Evolutionary conservation across 1,140 invertebrate species (phyloP).

Genomic region (Heliconius melpomene): DNA sequence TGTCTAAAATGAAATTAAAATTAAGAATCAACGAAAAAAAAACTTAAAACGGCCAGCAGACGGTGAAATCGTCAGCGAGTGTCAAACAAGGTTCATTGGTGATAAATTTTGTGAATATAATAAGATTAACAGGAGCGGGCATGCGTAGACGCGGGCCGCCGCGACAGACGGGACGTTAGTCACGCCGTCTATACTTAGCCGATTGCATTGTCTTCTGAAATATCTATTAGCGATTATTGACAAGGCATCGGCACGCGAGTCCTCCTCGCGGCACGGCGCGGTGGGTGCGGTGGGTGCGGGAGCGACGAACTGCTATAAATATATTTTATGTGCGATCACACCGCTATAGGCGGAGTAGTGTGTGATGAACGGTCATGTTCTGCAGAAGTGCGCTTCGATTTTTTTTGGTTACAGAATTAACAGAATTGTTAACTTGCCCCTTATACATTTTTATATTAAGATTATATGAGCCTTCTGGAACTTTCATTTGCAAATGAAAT

Average conservation of each 20-base stretch:
- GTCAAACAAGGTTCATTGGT: slow-evolving; percentile 67
- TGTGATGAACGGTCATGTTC: slow-evolving; percentile 48
- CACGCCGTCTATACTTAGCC: slow-evolving; percentile 75
- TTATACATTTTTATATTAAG: neutral
- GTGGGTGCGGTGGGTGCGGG: slow-evolving; percentile 76
- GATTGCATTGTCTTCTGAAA: slow-evolving; percentile 80
- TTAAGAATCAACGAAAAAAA: neutral
- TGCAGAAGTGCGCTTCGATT: slow-evolving; percentile 18
- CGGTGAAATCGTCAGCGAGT: slow-evolving; percentile 39
- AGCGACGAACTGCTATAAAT: slow-evolving; percentile 78
- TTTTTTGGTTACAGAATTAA: neutral
- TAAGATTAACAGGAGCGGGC: slow-evolving; percentile 75
- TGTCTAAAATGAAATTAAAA: neutral
- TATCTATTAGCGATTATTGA: slow-evolving; percentile 81
- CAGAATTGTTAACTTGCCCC: neutral
- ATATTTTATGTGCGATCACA: slow-evolving; percentile 68
- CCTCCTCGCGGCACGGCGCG: slow-evolving; percentile 67
- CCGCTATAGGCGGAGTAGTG: slow-evolving; percentile 50
- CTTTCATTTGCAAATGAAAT: too few relatives aligned
- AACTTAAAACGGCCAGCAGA: slow-evolving; percentile 20
- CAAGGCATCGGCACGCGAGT: slow-evolving; percentile 79
- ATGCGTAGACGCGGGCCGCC: slow-evolving; percentile 61
- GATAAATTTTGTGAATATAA: slow-evolving; percentile 77
- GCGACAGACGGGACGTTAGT: slow-evolving; percentile 71
- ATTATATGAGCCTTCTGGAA: too few relatives aligned